Evolutionary conservation across 1,140 invertebrate genomes (phyloP), one percentile per base, ranked within the genome.

Genomic region (Drosophila orena): DNA sequence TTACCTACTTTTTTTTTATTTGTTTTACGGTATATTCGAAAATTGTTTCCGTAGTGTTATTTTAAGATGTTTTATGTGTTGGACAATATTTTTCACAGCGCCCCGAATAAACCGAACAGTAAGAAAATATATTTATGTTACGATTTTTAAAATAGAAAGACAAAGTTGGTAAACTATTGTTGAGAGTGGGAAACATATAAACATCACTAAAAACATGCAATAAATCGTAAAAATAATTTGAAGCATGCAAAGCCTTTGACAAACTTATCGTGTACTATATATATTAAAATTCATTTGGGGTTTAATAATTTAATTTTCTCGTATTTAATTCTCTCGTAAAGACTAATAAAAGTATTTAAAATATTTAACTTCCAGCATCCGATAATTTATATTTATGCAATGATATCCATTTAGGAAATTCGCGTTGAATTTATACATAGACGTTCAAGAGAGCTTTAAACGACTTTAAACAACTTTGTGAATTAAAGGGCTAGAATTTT

Each of bases 1-100:
- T 84, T 86, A 86, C 81, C 81, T 86, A 86, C 81, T 85, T 77
- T 71, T 47, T 66, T 57, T 62, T 49, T 30, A 56, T 38, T 54
- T 17, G 50, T 42, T 77, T 77, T 77, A 4, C 49, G 56, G 44
- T 22, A 10, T 35, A 22, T 55, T 46, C 35, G 6, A 22, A 66
- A 69, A 34, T 30, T 24, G 24, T 44, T 20, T 50, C 52, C 66
- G 10, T 47, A 24, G 37, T 42, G 49, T 37, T 34, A 12, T 58
- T 34, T 70, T 74, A 49, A 55, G 55, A 30, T 64, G 72, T 74
- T 50, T 58, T 69, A 81, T 50, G 57, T 75, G 49, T 79, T 58
- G 61, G 58, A 49, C 40, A 38, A 38, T 55, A 20, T 77, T 37
- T 70, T 65, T 64, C 49, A 65, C 56, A 56, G 60, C 43, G 49